Base-by-base conservation (phyloP, 2,797 vertebrate species). In the Tauraco hartlaubi region DNA sequence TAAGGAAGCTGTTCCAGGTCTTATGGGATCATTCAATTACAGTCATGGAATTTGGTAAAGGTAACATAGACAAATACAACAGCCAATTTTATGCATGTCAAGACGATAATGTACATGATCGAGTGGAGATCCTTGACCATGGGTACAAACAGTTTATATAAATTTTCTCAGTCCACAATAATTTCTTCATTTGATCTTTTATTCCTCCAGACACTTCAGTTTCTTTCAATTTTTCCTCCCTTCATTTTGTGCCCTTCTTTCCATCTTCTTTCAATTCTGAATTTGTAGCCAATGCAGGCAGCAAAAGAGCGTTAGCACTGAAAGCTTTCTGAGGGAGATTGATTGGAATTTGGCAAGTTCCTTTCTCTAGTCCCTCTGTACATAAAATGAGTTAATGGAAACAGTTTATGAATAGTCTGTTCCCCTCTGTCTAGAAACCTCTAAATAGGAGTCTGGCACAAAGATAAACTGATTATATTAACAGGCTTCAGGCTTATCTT, bases 321-420 rank as follows among this genome's bases (percentile, higher is more conserved):
- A 55, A 68, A 91, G 9, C 59, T 93, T 90, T 91, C 20, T 68
- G 49, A 90, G 73, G 22, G 25, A 80, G 19, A 31, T 28, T 1
- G 1, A 80, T 35, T 69, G 41, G 55, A 92, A 90, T 80, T 85
- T 58, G 55, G 46, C 1, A 0, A 75, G 28, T 73, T 88, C n/a
- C 44, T 75, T 77, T 84, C 46, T 68, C 49, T 69, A n/a, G 39
- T 58, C 15, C 39, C 28, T 84, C 73, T 68, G 52, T 72, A n/a
- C 66, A 83, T 44, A 72, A 94, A 84, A 78, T 46, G 39, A 84
- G 59, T 90, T 88, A 88, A 92, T 84, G 66, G 85, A 85, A 96
- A 86, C 7, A 51, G 55, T 79, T 84, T 89, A 63, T 59, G 68
- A 85, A 77, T 79, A 87, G 52, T 56, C 52, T 79, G 9, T 79